Evolutionary conservation across 2,888 invertebrate species (phyloP).

Genomic region (Thereva unica): DNA sequence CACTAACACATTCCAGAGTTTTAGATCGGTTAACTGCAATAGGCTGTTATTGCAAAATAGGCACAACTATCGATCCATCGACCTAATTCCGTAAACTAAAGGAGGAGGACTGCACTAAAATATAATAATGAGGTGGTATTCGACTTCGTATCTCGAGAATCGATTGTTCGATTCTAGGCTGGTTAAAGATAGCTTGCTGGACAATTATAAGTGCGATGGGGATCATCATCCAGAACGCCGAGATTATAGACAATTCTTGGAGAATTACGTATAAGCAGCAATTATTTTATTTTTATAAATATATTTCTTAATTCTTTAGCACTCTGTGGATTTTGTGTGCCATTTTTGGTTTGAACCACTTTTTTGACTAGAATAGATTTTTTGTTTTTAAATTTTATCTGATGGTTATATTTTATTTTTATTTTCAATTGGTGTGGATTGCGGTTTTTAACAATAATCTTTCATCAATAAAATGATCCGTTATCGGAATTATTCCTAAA

Average conservation of each 20-base stretch:
- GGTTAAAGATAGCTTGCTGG: conserved; percentile 55
- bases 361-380: not conserved
- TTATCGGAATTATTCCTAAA: conserved; percentile 58
- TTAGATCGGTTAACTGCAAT: conserved; percentile 11
- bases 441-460: conserved; percentile 1
- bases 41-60: not conserved
- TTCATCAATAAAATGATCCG: not conserved
- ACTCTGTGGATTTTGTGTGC: no score
- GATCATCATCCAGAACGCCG: conserved; percentile 52
- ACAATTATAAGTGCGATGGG: conserved; percentile 53
- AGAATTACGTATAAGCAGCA: conserved; percentile 54
- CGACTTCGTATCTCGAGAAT: conserved; percentile 54
- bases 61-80: conserved; percentile 6
- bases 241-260: conserved; percentile 57
- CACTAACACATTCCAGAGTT: conserved; percentile 12
- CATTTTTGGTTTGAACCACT: conserved; percentile 14
- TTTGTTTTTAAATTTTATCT: conserved; percentile 12
- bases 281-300: no score
- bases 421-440: conserved; percentile 13
- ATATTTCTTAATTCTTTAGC: no score
- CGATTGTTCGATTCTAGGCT: conserved; percentile 56
- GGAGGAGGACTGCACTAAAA: conserved; percentile 23
- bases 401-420: not conserved
- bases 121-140: conserved; percentile 49
- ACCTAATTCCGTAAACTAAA: not conserved